Conservation (phyloP, 1,140 invertebrate genomes). For the Hestina assimilis region DNA sequence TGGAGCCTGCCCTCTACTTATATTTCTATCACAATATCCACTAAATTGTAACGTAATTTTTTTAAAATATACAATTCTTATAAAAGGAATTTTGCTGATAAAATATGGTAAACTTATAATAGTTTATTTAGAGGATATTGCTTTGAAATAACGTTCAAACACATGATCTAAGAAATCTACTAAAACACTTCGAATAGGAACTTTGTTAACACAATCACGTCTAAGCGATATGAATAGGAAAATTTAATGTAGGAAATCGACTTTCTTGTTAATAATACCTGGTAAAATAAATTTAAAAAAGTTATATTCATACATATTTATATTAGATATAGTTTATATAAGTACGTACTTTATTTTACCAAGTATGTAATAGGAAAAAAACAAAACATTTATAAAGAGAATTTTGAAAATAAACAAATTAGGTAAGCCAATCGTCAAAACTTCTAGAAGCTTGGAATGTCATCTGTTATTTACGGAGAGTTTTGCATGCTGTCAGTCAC, state of each 20-base stretch:
- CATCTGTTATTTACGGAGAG: constrained; percentile 57
- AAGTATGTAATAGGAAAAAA: constrained; percentile 6
- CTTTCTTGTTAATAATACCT: constrained; percentile 29
- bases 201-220: constrained; percentile 69
- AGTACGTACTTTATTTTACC: constrained; percentile 19
- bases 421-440: constrained; percentile 69
- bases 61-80: no score
- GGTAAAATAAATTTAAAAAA: constrained; percentile 43
- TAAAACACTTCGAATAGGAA: constrained; percentile 54
- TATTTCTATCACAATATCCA: constrained; percentile 46
- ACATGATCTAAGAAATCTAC: constrained; percentile 67
- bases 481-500: constrained; percentile 74
- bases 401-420: constrained; percentile 57
- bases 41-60: no score
- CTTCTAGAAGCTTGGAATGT: constrained; percentile 62
- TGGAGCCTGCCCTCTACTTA: constrained; percentile 50
- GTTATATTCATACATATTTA: no score
- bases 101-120: no score
- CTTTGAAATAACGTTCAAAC: constrained; percentile 38
- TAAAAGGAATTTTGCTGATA: no score
- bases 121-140: constrained; percentile 36
- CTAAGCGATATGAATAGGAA: constrained; percentile 53
- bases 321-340: no score
- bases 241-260: constrained; percentile 34
- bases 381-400: constrained; percentile 31